Conservation (phyloP, 2,888 invertebrate genomes). For the Metallyticus violacea region DNA sequence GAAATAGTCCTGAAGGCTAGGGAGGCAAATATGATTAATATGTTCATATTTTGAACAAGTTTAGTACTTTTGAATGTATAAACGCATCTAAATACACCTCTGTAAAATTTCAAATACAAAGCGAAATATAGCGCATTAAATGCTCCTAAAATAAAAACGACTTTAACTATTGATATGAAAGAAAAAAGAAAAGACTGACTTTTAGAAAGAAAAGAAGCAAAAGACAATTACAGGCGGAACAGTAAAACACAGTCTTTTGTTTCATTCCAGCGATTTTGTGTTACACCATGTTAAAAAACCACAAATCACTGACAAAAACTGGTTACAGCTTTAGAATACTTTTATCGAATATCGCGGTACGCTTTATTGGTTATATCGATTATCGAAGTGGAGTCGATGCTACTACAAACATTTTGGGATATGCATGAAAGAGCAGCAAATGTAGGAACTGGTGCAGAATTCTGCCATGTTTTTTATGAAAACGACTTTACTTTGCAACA, state of each 20-base stretch:
- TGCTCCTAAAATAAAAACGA: no score
- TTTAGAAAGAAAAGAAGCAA: background rate
- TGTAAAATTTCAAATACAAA: no score
- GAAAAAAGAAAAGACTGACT: no score
- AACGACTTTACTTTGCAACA: background rate
- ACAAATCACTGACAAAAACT: background rate
- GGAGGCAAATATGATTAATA: no score
- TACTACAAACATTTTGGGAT: background rate
- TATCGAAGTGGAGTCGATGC: background rate
- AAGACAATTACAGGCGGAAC: background rate
- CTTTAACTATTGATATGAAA: no score
- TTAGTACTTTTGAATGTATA: no score
- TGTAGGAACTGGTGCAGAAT: background rate
- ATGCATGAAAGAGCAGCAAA: background rate
- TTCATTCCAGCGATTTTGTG: background rate
- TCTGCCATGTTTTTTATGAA: background rate
- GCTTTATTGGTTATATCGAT: background rate
- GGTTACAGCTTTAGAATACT: background rate
- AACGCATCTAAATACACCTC: no score
- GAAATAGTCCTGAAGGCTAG: no score
- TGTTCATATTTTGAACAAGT: no score
- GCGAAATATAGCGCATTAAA: no score
- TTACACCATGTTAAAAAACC: background rate
- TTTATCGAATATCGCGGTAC: background rate
- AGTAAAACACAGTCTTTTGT: background rate